phyloP scores from a whole-genome alignment of 2,113 vertebrate genomes.

The Toxotes chatareus region DNA sequence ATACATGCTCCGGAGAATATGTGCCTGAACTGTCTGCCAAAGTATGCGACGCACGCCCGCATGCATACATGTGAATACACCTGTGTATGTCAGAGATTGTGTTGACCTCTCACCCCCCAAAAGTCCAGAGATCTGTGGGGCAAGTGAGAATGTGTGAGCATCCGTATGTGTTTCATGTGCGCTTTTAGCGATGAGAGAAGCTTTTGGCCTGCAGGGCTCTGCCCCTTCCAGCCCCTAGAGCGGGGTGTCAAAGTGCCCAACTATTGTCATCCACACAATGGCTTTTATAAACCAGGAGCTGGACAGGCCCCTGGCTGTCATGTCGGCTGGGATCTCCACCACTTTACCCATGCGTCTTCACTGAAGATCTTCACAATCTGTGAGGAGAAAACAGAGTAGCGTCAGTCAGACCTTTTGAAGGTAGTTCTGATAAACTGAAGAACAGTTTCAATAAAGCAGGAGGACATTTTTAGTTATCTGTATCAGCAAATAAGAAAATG shows the following conservation, averaged over 20 bases:
- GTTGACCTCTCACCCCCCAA: constrained; percentile 40
- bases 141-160: not conserved
- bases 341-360: constrained; percentile 96
- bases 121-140: constrained; percentile 15
- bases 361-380: constrained; percentile 98
- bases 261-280: constrained; percentile 99
- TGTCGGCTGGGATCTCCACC: constrained; percentile 95
- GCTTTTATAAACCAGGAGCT: constrained; percentile 96
- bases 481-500: not conserved
- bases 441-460: not conserved
- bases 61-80: constrained; percentile 52
- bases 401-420: not conserved
- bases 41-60: constrained; percentile 26
- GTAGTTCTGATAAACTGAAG: not conserved
- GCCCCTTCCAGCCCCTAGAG: constrained; percentile 91
- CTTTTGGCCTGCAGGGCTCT: constrained; percentile 19
- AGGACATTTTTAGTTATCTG: not conserved
- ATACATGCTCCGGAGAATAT: constrained; percentile 63
- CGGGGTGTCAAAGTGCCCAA: constrained; percentile 97
- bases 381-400: constrained; percentile 17
- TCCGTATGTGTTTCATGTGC: constrained; percentile 20
- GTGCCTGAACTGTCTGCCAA: constrained; percentile 14
- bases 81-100: constrained; percentile 53
- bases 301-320: constrained; percentile 97
- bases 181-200: constrained; percentile 16